Conservation (phyloP, 2,113 vertebrate genomes). For the Colinus virginianus region DNA sequence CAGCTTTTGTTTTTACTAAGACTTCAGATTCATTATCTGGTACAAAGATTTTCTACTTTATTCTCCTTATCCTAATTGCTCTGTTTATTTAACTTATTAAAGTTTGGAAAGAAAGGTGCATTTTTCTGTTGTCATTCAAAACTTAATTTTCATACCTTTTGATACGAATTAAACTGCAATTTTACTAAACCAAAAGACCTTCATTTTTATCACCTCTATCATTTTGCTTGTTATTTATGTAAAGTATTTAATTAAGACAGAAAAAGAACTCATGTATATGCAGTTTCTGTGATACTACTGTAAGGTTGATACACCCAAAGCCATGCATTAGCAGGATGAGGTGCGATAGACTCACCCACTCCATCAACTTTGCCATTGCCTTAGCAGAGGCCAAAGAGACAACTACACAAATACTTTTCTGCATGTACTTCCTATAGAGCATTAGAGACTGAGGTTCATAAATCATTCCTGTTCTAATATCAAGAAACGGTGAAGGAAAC, state of each 20-base stretch:
- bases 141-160: not conserved
- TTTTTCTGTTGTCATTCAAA: not conserved
- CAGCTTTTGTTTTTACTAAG: conserved; percentile 8
- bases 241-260: not conserved
- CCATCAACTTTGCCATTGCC: not conserved
- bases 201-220: not conserved
- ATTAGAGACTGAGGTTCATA: not conserved
- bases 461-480: conserved; percentile 17
- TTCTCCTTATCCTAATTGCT: not conserved
- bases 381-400: not conserved
- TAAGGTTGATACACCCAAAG: not conserved
- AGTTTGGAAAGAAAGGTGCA: not conserved
- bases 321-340: rapidly evolving
- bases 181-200: not conserved
- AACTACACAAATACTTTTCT: not conserved
- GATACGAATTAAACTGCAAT: not conserved
- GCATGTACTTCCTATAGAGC: not conserved
- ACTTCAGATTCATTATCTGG: not conserved
- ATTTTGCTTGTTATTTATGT: not conserved
- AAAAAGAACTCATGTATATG: not conserved
- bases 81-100: not conserved
- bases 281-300: not conserved
- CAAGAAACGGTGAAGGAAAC: not conserved
- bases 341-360: not conserved
- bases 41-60: not conserved